These are phyloP conservation scores for Rostratula benghalensis DNA, from an alignment of 2,113 vertebrate species.

Conservation along the genomic window DNA sequence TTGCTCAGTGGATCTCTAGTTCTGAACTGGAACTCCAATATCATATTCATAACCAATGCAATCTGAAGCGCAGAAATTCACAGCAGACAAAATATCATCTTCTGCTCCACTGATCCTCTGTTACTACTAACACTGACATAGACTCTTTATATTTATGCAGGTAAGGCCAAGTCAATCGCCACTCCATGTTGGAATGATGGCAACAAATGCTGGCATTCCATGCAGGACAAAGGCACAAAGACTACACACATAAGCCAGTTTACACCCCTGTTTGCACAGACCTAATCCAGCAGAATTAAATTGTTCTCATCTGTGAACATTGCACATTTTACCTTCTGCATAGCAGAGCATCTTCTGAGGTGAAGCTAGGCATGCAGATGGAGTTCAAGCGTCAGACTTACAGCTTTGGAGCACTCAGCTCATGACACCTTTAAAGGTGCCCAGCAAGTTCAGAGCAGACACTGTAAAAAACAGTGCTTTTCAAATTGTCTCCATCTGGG, in stretches of 20 bases:
- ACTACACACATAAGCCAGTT: not conserved
- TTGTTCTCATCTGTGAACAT: not conserved
- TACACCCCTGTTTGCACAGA: not conserved
- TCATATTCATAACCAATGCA: not conserved
- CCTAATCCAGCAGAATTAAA: not conserved
- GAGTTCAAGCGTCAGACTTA: not conserved
- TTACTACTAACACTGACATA: not conserved
- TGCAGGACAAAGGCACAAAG: not conserved
- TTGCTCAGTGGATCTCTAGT: not conserved
- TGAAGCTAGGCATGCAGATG: not conserved
- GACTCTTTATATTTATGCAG: not conserved
- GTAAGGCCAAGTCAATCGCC: not conserved
- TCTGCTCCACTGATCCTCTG: not conserved
- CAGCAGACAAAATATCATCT: not conserved
- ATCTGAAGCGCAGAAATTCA: not conserved
- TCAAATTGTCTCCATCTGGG: not conserved
- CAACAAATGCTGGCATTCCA: not conserved
- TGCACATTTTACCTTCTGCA: not conserved
- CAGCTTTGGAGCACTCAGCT: not conserved
- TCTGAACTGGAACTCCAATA: not conserved
- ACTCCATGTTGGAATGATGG: not conserved
- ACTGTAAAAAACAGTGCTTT: not conserved
- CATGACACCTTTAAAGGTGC: not conserved
- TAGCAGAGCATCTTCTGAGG: not conserved
- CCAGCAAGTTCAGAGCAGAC: not conserved